These are phyloP conservation scores for Pachydiplax longipennis DNA, from an alignment of 2,888 invertebrate species.

Conservation along the genomic window DNA sequence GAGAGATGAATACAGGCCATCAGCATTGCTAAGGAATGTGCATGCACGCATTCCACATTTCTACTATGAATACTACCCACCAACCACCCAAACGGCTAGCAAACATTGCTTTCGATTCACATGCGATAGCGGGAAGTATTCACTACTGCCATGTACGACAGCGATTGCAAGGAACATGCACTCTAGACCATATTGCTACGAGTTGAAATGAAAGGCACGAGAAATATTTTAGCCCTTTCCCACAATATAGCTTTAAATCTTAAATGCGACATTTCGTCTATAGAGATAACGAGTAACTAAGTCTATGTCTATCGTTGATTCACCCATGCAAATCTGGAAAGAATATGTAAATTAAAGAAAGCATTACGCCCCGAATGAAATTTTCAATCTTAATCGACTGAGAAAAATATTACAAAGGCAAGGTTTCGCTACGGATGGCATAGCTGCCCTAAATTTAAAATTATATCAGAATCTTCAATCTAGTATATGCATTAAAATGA, in stretches of 20 bases:
- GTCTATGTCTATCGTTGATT: too few relatives aligned
- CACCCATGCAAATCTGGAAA: too few relatives aligned
- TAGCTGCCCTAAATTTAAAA: too few relatives aligned
- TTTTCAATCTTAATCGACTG: too few relatives aligned
- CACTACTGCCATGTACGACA: not conserved
- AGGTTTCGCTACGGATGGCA: too few relatives aligned
- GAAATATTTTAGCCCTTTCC: not conserved
- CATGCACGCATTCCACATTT: slow-evolving; percentile 29
- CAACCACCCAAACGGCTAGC: not conserved
- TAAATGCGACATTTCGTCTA: too few relatives aligned
- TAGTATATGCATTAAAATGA: too few relatives aligned
- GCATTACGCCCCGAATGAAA: too few relatives aligned
- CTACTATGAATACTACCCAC: not conserved
- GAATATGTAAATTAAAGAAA: too few relatives aligned
- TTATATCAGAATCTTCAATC: too few relatives aligned
- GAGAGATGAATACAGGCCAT: slow-evolving; percentile 40
- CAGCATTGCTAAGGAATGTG: slow-evolving; percentile 8
- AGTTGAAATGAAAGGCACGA: not conserved
- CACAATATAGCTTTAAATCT: not conserved
- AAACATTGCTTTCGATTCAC: not conserved
- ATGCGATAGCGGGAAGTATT: slow-evolving; percentile 14
- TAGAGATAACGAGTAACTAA: too few relatives aligned
- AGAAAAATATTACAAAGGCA: too few relatives aligned
- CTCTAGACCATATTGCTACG: not conserved
- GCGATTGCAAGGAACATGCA: slow-evolving; percentile 22